Percentiles rank a stretch among this genome's conserved stretches.
Conservation (phyloP, 1,140 invertebrate genomes). For the Liolophura sinensis region DNA sequence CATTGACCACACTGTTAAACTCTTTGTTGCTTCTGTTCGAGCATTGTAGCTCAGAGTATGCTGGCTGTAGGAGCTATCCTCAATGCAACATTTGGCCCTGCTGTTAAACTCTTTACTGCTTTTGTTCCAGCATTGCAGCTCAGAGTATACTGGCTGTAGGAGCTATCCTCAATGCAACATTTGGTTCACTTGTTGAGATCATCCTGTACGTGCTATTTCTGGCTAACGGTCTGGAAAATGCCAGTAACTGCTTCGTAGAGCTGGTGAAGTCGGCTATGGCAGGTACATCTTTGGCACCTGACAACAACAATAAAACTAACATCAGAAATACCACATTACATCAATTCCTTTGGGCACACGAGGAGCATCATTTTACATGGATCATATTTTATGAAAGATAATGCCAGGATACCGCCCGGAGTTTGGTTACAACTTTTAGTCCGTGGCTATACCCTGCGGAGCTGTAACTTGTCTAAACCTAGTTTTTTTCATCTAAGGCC, state of each 20-base stretch:
- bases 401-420: no score
- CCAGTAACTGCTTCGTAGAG: slow-evolving; percentile 37
- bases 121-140: slow-evolving; percentile 44
- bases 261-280: slow-evolving; percentile 48
- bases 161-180: slow-evolving; percentile 52
- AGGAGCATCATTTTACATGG: no score
- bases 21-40: slow-evolving; percentile 15
- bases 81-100: slow-evolving; percentile 54
- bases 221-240: slow-evolving; percentile 30
- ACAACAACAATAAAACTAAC: no score
- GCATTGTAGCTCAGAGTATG: slow-evolving; percentile 52
- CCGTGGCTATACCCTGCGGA: no score
- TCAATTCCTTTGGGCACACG: no score
- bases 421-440: no score
- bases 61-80: slow-evolving; percentile 51
- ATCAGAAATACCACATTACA: no score
- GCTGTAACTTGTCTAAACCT: no score
- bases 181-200: slow-evolving; percentile 57
- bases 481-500: no score
- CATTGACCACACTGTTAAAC: background rate
- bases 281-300: slow-evolving; percentile 23
- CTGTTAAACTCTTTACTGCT: slow-evolving; percentile 14
- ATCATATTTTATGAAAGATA: no score
- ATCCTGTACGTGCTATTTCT: slow-evolving; percentile 47
- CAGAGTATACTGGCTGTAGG: slow-evolving; percentile 53